Conservation (phyloP, 2,888 invertebrate species). For the Mythimna pallens region DNA sequence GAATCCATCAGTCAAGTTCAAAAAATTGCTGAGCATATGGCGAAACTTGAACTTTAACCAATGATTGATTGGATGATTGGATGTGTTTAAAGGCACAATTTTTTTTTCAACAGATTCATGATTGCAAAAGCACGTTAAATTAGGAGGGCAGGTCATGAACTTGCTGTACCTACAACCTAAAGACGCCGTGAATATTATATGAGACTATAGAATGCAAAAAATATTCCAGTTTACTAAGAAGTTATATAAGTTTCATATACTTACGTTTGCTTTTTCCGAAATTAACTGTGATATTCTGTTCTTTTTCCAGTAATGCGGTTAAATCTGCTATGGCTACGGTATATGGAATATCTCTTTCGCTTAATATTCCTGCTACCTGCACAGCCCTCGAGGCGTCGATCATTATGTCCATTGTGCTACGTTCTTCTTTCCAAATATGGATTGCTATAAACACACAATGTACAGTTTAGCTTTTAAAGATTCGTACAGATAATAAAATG, state of each 20-base stretch:
- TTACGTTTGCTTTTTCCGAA: slow-evolving; percentile 62
- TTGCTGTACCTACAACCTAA: not conserved
- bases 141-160: too few relatives aligned
- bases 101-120: too few relatives aligned
- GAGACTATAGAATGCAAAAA: not conserved
- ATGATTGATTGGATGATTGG: slow-evolving; percentile 6
- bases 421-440: slow-evolving; percentile 84
- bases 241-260: slow-evolving; percentile 24
- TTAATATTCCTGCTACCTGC: slow-evolving; percentile 81
- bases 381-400: slow-evolving; percentile 76
- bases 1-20: not conserved
- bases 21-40: not conserved
- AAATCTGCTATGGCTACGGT: slow-evolving; percentile 80
- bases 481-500: not conserved
- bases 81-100: not conserved
- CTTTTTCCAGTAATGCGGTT: slow-evolving; percentile 68
- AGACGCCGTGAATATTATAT: not conserved
- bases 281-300: slow-evolving; percentile 66
- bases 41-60: not conserved
- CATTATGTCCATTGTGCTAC: slow-evolving; percentile 85
- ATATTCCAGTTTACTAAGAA: not conserved
- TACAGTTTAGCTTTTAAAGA: not conserved
- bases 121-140: too few relatives aligned
- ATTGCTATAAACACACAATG: slow-evolving; percentile 48
- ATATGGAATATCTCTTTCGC: slow-evolving; percentile 82